Percentiles rank a stretch among this genome's conserved stretches.
phyloP scores from a whole-genome alignment of 2,113 vertebrate genomes.

The Panthera uncia region DNA sequence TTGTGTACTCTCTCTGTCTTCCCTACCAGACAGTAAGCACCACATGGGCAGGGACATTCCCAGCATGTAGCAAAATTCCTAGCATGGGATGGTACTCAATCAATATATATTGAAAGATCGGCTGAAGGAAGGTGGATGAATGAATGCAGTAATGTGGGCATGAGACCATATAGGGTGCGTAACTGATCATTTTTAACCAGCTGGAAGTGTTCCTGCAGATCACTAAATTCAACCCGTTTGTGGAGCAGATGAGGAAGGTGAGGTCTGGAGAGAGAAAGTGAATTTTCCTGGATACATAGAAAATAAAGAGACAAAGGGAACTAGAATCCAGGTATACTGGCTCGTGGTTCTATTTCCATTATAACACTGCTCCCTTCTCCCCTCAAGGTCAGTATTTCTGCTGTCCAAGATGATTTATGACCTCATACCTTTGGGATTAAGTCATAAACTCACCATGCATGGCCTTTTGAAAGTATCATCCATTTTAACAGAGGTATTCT shows the following conservation, averaged over 20 bases:
- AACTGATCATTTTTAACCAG: neutral
- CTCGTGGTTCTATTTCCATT: neutral
- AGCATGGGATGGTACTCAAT: neutral
- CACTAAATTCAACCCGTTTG: neutral
- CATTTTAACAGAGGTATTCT: constrained; percentile 43
- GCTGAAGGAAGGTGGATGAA: neutral
- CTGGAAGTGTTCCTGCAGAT: neutral
- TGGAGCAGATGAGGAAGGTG: neutral
- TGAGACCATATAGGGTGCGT: neutral
- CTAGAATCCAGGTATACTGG: neutral
- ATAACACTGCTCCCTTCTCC: neutral
- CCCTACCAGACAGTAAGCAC: neutral
- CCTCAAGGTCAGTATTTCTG: neutral
- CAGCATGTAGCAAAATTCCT: neutral
- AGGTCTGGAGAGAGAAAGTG: neutral
- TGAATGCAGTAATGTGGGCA: neutral
- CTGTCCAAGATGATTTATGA: constrained; percentile 15
- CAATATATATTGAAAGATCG: neutral
- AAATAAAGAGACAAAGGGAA: neutral
- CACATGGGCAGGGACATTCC: neutral
- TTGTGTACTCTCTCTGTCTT: neutral
- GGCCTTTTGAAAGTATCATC: constrained; percentile 44
- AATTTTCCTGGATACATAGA: neutral
- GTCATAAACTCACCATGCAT: constrained; percentile 20
- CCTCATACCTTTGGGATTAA: constrained; percentile 40